Conservation (phyloP, 2,113 vertebrate species). For the Zosterops borbonicus region DNA sequence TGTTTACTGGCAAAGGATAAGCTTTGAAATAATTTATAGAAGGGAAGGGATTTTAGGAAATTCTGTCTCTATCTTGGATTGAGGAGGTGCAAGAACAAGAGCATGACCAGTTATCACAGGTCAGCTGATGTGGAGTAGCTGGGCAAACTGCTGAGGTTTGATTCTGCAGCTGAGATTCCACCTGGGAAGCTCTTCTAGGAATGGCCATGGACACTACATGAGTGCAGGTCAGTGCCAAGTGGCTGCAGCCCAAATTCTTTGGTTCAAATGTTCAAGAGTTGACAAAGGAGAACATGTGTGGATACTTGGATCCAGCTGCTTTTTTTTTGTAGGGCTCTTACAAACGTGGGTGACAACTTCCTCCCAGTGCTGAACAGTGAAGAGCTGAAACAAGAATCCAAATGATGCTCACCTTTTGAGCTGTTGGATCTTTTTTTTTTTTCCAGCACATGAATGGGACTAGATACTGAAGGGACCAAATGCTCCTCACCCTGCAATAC, state of each 20-base stretch:
- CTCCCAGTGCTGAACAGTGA: neutral
- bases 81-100: neutral
- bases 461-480: neutral
- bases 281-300: rapidly evolving
- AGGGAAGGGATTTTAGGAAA: neutral
- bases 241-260: neutral
- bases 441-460: neutral
- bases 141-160: neutral
- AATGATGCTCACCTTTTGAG: neutral
- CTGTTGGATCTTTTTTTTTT: neutral
- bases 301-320: neutral
- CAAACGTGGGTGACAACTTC: neutral
- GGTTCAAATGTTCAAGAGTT: neutral
- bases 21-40: neutral
- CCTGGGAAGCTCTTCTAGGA: neutral
- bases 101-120: rapidly evolving
- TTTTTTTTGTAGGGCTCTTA: neutral
- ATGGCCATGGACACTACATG: neutral
- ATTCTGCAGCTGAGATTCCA: neutral
- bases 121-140: neutral
- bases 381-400: neutral
- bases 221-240: neutral
- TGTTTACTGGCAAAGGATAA: neutral
- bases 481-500: neutral
- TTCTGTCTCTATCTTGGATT: neutral